Evolutionary conservation across 2,113 vertebrate species (phyloP).

Genomic region (Meleagris gallopavo): DNA sequence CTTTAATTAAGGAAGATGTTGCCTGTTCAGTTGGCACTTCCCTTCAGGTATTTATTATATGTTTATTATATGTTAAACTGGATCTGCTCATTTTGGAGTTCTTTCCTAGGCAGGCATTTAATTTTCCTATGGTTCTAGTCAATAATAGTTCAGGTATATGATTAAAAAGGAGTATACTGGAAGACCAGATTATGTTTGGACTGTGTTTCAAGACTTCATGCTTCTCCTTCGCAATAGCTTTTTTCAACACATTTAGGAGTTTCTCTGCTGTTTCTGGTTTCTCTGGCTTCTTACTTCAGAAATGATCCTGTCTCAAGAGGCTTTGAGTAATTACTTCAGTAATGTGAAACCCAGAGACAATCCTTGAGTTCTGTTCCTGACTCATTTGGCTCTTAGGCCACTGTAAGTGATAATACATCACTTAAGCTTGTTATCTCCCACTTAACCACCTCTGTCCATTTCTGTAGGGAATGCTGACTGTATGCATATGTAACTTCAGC

Average conservation of each 20-base stretch:
- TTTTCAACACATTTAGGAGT: constrained; percentile 15
- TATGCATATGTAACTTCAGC: neutral
- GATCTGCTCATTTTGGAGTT: neutral
- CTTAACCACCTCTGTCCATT: constrained; percentile 11
- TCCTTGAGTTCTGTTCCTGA: neutral
- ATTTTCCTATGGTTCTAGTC: neutral
- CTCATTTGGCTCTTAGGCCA: constrained; percentile 3
- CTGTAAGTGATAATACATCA: neutral
- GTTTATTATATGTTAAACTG: neutral
- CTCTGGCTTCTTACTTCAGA: neutral
- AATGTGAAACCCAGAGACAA: constrained; percentile 7
- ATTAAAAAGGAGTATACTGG: neutral
- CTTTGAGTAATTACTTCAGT: constrained; percentile 33
- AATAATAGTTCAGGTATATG: neutral
- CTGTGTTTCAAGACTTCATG: neutral
- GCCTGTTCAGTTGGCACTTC: constrained; percentile 87
- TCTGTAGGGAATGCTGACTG: neutral
- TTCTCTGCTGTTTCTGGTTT: neutral
- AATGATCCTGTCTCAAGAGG: neutral
- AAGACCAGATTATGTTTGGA: neutral
- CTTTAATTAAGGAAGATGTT: constrained; percentile 78
- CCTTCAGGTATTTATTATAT: constrained; percentile 87
- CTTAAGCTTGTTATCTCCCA: neutral
- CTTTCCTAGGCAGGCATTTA: neutral
- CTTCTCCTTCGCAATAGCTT: neutral